Conservation (phyloP, 2,797 vertebrate genomes). For the Lateolabrax maculatus region DNA sequence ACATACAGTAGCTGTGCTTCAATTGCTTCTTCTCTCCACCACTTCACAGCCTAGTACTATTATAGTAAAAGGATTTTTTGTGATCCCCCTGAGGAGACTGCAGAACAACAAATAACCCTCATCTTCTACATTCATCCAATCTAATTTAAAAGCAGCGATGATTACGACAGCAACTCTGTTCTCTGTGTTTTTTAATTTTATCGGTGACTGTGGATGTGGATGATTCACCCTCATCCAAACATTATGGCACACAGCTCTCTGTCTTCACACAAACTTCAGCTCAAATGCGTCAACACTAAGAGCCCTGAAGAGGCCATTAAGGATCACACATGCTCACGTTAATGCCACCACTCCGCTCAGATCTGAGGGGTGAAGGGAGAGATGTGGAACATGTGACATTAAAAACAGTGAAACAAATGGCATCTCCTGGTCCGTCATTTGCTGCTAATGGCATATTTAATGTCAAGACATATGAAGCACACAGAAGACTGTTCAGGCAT, state of each 20-base stretch:
- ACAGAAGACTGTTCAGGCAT: slow-evolving; percentile 2
- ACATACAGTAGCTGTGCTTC: neutral
- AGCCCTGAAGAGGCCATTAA: slow-evolving; percentile 44
- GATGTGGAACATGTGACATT: slow-evolving; percentile 34
- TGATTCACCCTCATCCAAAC: slow-evolving; percentile 13
- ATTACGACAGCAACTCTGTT: slow-evolving; percentile 2
- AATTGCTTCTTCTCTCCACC: neutral
- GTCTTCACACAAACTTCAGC: neutral
- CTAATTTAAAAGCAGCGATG: slow-evolving; percentile 10
- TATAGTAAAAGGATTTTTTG: slow-evolving; percentile 17
- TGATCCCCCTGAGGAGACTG: neutral
- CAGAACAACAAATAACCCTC: slow-evolving; percentile 9
- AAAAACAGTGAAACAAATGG: slow-evolving; percentile 38
- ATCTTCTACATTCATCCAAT: slow-evolving; percentile 22
- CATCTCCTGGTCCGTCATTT: slow-evolving; percentile 18
- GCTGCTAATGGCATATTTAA: slow-evolving; percentile 30
- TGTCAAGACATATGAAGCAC: slow-evolving; percentile 10
- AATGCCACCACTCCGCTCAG: slow-evolving; percentile 4
- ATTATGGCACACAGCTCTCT: neutral
- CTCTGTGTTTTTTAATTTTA: neutral
- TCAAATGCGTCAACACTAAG: slow-evolving; percentile 4
- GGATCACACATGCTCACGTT: slow-evolving; percentile 36
- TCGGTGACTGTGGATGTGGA: neutral
- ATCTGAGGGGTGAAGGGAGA: slow-evolving; percentile 45
- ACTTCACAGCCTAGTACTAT: neutral